Base-by-base conservation (phyloP, 2,888 invertebrate genomes). In the Caenorhabditis sp. region DNA sequence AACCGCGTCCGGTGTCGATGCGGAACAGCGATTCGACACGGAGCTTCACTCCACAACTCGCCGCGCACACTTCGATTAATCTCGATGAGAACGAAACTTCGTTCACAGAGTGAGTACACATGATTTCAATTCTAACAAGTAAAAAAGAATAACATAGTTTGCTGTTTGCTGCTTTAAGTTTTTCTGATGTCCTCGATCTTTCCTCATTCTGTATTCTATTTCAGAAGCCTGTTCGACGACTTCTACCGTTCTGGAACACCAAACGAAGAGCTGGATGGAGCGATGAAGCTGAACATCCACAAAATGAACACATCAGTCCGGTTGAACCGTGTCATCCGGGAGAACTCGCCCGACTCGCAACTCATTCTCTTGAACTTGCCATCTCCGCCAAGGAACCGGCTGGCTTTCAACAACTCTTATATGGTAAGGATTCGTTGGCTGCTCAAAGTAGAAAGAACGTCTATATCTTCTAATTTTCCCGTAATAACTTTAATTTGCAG, bases 221-320 rank as follows among this genome's bases (percentile, higher is more conserved):
- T 24, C 65, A 82, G 82, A 64, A 82, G 78, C 26, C 51, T 79
- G 0, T 79, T 82, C 53, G 82, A 82, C 35, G 82, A 82, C 18
- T 61, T 82, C 60, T 82, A 82, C 28, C 78, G 82, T 5, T 78
- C 78, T 1, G 82, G 78, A 13, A 82, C 82, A n/a, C 82, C 82
- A 18, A 79, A 78, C 22, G 82, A 82, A 44, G 82, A 79, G n/a
- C 28, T 71, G 28, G 82, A 82, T 18, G 72, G 72, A 4, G 82
- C 53, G 26, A 68, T 67, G 37, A 82, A 83, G 35, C 37, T 84
- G 67, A 84, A 84, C 60, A 97, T 98, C 67, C 95, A 97, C 89
- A 95, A 98, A 91, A 98, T 99, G 98, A 97, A 99, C 94, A 98
- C 98, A 67, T 98, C 98, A 82, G 96, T 99, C 87, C 96, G 97